phyloP scores from a whole-genome alignment of 2,113 vertebrate species.

The Micromys minutus region DNA sequence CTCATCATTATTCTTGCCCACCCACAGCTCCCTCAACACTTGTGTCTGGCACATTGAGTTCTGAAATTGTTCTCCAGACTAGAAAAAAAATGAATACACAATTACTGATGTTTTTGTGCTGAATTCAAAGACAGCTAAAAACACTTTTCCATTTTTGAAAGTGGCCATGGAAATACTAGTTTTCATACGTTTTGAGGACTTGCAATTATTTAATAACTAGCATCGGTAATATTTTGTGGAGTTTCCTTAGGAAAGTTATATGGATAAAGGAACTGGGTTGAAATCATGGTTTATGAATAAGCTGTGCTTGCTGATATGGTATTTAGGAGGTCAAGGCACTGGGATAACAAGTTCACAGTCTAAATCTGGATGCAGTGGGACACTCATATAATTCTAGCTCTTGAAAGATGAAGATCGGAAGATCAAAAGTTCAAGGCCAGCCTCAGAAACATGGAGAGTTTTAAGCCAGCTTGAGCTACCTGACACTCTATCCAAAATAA shows the following conservation, averaged over 20 bases:
- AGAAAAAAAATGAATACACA: constrained; percentile 25
- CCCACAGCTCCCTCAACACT: constrained; percentile 16
- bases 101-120: constrained; percentile 40
- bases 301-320: neutral
- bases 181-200: constrained; percentile 53
- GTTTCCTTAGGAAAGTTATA: constrained; percentile 27
- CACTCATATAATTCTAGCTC: neutral
- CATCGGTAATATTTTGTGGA: constrained; percentile 21
- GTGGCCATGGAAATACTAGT: constrained; percentile 29
- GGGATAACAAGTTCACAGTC: neutral
- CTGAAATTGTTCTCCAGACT: constrained; percentile 31
- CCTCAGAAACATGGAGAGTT: neutral
- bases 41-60: constrained; percentile 39
- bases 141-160: constrained; percentile 42
- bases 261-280: constrained; percentile 16
- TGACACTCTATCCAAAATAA: neutral
- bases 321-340: neutral
- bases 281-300: constrained; percentile 47
- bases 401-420: neutral
- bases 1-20: constrained; percentile 35
- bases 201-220: constrained; percentile 51
- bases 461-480: neutral
- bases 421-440: neutral
- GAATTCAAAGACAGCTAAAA: constrained; percentile 52
- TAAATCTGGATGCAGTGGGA: neutral